These are phyloP conservation scores for Parthenolecanium corni DNA, from an alignment of 2,888 invertebrate species.

Conservation along the genomic window DNA sequence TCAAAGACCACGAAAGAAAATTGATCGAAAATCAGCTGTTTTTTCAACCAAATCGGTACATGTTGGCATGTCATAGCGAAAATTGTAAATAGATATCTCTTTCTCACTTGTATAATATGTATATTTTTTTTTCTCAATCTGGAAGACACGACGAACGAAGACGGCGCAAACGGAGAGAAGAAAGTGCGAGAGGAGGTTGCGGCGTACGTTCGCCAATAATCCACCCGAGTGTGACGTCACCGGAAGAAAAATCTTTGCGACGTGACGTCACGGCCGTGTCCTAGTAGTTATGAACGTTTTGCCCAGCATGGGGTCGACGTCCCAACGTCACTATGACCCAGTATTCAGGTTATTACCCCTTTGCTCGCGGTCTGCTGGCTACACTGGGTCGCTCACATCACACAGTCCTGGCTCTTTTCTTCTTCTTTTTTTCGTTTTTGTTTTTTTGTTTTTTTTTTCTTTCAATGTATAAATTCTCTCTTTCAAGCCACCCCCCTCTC, in stretches of 20 bases:
- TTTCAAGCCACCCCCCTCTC: no score
- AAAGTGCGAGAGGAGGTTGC: background rate
- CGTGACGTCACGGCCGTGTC: slow-evolving; percentile 23
- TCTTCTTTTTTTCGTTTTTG: background rate
- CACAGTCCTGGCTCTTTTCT: slow-evolving; percentile 18
- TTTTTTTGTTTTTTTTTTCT: background rate
- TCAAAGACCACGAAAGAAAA: no score
- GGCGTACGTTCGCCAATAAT: slow-evolving; percentile 12
- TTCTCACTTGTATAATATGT: no score
- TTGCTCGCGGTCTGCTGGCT: slow-evolving; percentile 24
- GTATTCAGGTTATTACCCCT: slow-evolving; percentile 29
- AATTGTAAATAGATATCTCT: background rate
- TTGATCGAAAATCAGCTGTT: background rate
- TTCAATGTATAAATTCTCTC: no score
- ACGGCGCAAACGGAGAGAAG: background rate
- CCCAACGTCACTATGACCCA: slow-evolving; percentile 29
- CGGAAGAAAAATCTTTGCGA: slow-evolving; percentile 5
- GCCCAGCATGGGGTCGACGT: slow-evolving; percentile 26
- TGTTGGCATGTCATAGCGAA: slow-evolving; percentile 9
- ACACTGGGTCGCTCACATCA: slow-evolving; percentile 28
- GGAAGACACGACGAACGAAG: no score
- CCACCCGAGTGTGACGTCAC: slow-evolving; percentile 21
- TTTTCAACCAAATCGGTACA: background rate
- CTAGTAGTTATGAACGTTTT: slow-evolving; percentile 19
- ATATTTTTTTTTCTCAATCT: no score